Percentiles rank a stretch among this genome's conserved stretches.
Conservation (phyloP, 2,113 vertebrate genomes). For the Gracilinanus agilis region DNA sequence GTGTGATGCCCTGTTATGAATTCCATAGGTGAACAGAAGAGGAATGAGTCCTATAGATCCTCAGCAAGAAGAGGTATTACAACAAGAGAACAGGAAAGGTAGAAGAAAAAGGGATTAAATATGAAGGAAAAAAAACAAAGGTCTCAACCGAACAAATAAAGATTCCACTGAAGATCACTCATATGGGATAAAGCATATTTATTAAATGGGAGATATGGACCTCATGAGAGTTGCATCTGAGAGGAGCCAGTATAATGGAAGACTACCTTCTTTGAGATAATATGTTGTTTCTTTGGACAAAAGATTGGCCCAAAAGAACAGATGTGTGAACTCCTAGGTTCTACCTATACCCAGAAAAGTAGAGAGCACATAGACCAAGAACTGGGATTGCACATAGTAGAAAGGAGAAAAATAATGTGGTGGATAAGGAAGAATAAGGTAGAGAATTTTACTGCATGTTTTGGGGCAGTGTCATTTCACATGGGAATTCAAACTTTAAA, state of each 20-base stretch:
- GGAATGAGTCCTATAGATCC: neutral
- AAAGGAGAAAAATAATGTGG: too few species aligned
- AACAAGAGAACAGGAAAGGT: neutral
- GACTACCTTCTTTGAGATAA: neutral
- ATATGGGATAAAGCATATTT: neutral
- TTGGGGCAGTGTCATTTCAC: too few species aligned
- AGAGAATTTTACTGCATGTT: too few species aligned
- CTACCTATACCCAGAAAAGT: too few species aligned
- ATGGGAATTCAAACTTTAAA: too few species aligned
- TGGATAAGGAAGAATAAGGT: too few species aligned
- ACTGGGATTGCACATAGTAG: too few species aligned
- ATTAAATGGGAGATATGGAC: neutral
- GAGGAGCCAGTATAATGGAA: neutral
- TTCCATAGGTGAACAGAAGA: neutral
- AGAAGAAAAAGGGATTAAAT: neutral
- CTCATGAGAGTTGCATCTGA: neutral
- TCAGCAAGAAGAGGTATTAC: neutral
- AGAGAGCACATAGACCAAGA: too few species aligned
- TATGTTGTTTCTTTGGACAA: neutral
- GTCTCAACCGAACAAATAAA: neutral
- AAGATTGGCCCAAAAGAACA: too few species aligned
- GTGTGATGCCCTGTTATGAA: neutral
- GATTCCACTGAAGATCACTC: neutral
- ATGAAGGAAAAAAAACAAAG: neutral
- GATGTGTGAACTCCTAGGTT: too few species aligned